A percentile compares a stretch with the other conserved stretches of the same genome.
phyloP scores from a whole-genome alignment of 2,888 invertebrate genomes.

The Carpatolechia fugitivella region DNA sequence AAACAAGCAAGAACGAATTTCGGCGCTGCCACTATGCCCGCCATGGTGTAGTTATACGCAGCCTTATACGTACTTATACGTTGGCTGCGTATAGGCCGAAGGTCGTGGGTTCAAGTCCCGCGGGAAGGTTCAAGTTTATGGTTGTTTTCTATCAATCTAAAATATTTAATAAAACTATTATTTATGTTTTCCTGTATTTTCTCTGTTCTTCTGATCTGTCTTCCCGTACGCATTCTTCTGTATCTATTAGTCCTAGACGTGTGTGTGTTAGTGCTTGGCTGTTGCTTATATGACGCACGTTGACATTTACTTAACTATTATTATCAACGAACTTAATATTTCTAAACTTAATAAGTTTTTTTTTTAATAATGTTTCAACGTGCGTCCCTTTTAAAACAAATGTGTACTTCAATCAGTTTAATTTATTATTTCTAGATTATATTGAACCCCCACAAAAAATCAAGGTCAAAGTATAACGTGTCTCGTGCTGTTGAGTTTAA shows the following conservation, averaged over 20 bases:
- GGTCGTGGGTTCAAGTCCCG: too few relatives aligned
- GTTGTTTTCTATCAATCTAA: too few relatives aligned
- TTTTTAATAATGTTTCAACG: slow-evolving; percentile 15
- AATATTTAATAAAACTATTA: too few relatives aligned
- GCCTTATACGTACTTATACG: too few relatives aligned
- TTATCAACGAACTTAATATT: too few relatives aligned
- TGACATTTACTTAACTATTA: not conserved
- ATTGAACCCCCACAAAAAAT: not conserved
- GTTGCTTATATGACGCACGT: slow-evolving; percentile 12
- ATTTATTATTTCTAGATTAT: slow-evolving; percentile 3
- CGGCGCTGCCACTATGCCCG: too few relatives aligned
- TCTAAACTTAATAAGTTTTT: slow-evolving; percentile 16
- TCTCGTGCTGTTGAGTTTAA: not conserved
- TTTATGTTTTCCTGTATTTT: too few relatives aligned
- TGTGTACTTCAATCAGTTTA: not conserved
- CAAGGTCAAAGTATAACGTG: not conserved
- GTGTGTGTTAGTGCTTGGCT: slow-evolving; percentile 33
- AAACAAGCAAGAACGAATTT: too few relatives aligned
- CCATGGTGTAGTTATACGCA: too few relatives aligned
- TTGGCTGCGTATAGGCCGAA: too few relatives aligned
- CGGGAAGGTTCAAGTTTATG: too few relatives aligned
- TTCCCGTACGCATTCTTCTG: not conserved
- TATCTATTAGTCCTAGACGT: slow-evolving; percentile 28
- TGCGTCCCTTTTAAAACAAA: not conserved
- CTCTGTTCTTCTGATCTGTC: not conserved